Evolutionary conservation across 2,888 invertebrate genomes (phyloP), one percentile per base, ranked within the genome.

Genomic region (Megaustenia siamemsis): DNA sequence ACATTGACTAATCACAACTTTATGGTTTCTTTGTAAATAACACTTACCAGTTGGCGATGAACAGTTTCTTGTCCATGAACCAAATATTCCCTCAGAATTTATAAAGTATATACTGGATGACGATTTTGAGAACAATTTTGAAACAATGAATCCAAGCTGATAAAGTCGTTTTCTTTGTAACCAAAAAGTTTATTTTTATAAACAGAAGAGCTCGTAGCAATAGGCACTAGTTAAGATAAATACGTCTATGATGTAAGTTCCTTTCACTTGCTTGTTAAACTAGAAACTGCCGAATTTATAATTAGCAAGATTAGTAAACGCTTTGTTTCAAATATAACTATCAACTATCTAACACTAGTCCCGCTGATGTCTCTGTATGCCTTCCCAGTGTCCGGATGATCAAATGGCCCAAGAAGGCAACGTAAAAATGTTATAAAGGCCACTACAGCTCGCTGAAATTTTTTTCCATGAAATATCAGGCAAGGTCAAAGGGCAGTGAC

Each of bases 401-500:
- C 69, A 43, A 71, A 71, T 71, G 69, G 43, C 69, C 69, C n/a
- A 24, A 18, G 68, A 2, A 12, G 15, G 35, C 1, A 5, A 4
- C 35, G 68, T 21, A 35, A 68, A 68, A 10, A 21, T 68, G 35
- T 68, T 68, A 38, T 68, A 18, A 68, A 68, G 21, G 56, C 56
- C 4, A 21, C 10, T 21, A 15, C 3, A 56, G 21, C 56, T 68
- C 68, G 18, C 15, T n/a, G n/a, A n/a, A 1, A 21, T 10, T 71
- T 68, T 5, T 4, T 71, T 71, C n/a, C n/a, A 43, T 24, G 43
- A 71, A 40, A 71, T 71, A 43, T 71, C 40, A 40, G 35, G n/a
- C 69, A n/a, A 71, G 40, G 69, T 43, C 69, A 40, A n/a, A n/a
- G n/a, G 40, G 8, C 69, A 43, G 43, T 71, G 69, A 71, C 69